A percentile compares a stretch with the other conserved stretches of the same genome.
Conservation (phyloP, 2,113 vertebrate genomes). For the Ceuthmochares aereus region DNA sequence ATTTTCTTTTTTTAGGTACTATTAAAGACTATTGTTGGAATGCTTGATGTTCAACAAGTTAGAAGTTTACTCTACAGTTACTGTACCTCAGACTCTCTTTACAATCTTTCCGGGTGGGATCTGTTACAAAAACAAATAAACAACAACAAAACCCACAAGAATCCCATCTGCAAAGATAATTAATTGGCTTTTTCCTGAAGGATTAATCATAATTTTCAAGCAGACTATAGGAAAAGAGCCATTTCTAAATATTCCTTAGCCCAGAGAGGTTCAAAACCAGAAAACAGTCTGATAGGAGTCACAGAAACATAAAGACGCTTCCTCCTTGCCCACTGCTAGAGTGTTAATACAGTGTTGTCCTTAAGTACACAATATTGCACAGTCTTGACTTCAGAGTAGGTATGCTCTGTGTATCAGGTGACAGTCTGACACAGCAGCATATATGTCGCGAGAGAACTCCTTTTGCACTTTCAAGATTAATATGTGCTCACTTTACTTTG, state of each 20-base stretch:
- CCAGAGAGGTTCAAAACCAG: background rate
- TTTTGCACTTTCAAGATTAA: background rate
- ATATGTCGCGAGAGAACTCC: background rate
- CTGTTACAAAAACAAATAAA: background rate
- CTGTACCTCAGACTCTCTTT: background rate
- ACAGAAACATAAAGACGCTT: background rate
- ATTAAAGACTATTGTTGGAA: background rate
- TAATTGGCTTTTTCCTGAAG: background rate
- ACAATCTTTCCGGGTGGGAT: background rate
- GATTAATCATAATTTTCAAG: background rate
- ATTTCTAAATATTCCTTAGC: background rate
- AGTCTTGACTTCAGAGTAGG: background rate
- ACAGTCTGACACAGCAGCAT: background rate
- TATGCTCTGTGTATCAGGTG: background rate
- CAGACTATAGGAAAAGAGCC: background rate
- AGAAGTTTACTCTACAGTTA: background rate
- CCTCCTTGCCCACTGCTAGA: background rate
- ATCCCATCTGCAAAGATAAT: background rate
- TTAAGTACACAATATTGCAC: background rate
- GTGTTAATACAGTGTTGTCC: background rate
- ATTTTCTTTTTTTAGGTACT: background rate
- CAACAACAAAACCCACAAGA: background rate
- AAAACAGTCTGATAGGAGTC: background rate
- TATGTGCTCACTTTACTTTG: background rate
- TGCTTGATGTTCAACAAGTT: background rate